Base-by-base conservation (phyloP, 2,797 vertebrate genomes). In the Neopelma chrysocephalum region DNA sequence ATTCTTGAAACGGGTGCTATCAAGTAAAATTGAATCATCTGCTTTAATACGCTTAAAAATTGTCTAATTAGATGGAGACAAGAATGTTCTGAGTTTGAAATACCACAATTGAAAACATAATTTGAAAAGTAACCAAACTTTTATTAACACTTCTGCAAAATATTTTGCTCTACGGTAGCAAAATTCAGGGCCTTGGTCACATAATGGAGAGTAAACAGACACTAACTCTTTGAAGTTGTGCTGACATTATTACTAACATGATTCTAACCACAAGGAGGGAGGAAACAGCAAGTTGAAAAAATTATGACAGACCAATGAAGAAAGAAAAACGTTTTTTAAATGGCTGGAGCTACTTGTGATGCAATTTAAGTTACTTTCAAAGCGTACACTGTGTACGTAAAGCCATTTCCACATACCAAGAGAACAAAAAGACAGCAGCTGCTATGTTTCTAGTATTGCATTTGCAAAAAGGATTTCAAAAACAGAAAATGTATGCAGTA, bases 391-490 rank as follows among this genome's bases (percentile, higher is more conserved):
- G 25, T 16, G 22, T 40, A 40, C 6, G 38, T 38, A 61, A 93
- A 87, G 64, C 38, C 42, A 80, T 53, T 91, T 77, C 38, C 25
- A 29, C 45, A 23, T 5, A 80, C 23, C 32, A 73, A 68, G 25
- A 69, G n/a, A 93, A 61, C 48, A 54, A 95, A 68, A 47, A 72
- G 32, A 40, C 54, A 89, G 43, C 15, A 71, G 27, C 22, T 87
- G 81, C 34, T 68, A 16, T 3, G 32, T 65, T 87, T 80, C 62
- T 82, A 94, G 23, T 53, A 85, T n/a, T 21, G 43, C 70, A 85
- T 94, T 93, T 92, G 64, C 56, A 95, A 94, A 96, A 54, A 79
- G 25, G 32, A 96, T 19, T 81, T 89, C 73, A 47, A 92, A 89
- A 66, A 38, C 82, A 92, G 42, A 82, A 92, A 91, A 80, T 32